Percentiles rank a stretch among this genome's conserved stretches.
phyloP scores from a whole-genome alignment of 2,888 invertebrate species.

The Tinea semifulvella region DNA sequence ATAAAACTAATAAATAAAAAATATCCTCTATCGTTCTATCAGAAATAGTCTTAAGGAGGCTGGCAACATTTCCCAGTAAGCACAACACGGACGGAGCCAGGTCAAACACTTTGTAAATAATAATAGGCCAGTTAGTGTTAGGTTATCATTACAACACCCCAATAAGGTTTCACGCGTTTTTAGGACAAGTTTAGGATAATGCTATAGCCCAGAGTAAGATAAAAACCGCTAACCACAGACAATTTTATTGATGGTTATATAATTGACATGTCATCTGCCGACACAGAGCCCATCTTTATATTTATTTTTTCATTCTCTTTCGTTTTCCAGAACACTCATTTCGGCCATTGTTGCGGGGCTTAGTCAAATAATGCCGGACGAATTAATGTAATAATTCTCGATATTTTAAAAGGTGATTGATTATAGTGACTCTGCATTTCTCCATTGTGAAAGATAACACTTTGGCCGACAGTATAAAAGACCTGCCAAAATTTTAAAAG shows the following conservation, averaged over 20 bases:
- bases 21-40: no score
- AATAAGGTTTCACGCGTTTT: no score
- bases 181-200: no score
- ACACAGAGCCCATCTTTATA: slow-evolving; percentile 30
- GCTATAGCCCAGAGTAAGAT: no score
- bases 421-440: slow-evolving; percentile 51
- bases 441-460: slow-evolving; percentile 27
- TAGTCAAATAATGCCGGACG: slow-evolving; percentile 58
- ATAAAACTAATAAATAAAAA: no score
- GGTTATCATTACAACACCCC: no score
- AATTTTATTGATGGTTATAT: slow-evolving; percentile 44
- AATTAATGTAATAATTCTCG: slow-evolving; percentile 62
- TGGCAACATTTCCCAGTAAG: no score
- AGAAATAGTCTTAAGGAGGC: no score
- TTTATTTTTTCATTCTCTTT: slow-evolving; percentile 28
- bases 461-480: slow-evolving; percentile 22
- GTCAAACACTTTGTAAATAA: no score
- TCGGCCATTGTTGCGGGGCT: slow-evolving; percentile 47
- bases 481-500: slow-evolving; percentile 22
- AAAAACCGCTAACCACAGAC: slow-evolving; percentile 28
- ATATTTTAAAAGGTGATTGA: slow-evolving; percentile 62
- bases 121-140: no score
- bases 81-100: no score
- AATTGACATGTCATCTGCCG: slow-evolving; percentile 59
- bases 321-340: slow-evolving; percentile 45